Evolutionary conservation across 2,113 vertebrate genomes (phyloP), one percentile per base, ranked within the genome.

Genomic region (Ancistrus triradiatus): DNA sequence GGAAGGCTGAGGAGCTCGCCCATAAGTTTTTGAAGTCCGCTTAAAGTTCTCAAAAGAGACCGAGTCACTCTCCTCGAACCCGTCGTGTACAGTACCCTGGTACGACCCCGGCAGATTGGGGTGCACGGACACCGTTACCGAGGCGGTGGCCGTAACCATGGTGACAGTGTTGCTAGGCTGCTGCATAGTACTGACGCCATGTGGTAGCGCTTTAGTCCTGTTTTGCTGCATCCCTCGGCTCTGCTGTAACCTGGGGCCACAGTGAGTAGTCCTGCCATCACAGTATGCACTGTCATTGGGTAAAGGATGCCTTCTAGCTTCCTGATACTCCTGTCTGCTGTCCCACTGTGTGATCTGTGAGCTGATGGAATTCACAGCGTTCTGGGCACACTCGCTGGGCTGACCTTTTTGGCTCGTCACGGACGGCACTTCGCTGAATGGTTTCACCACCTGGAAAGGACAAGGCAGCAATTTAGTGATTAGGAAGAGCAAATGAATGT

Each of bases 121-220:
- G 73, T 92, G 93, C 74, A 98, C 85, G 8, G 95, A 91, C 72
- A 98, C 91, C 0, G 93, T 99, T 85, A 98, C 93, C 0, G 94
- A 99, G 3, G 96, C 91, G 0, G 95, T 98, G 75, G 93, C 91
- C 0, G 90, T 95, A 63, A 99, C 93, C 1, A 89, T 93, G 79
- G 93, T 82, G 33, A 91, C 90, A 59, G 86, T 80, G 78, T 85
- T 83, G 0, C 78, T 79, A 0, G 86, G 81, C 52, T 74, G 83
- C 68, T 84, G 82, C 50, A 84, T 66, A 65, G 66, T 27, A 63
- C 69, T 63, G 52, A 81, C 62, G 62, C 79, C 81, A 65, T 86
- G 88, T 60, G 73, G 48, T 2, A 83, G 83, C 72, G 85, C 81
- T 77, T 87, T 84, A 84, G 89, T 90, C 85, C 87, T 89, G 78